A percentile compares a stretch with the other conserved stretches of the same genome.
Conservation (phyloP, 2,888 invertebrate species). For the Drepana falcataria region DNA sequence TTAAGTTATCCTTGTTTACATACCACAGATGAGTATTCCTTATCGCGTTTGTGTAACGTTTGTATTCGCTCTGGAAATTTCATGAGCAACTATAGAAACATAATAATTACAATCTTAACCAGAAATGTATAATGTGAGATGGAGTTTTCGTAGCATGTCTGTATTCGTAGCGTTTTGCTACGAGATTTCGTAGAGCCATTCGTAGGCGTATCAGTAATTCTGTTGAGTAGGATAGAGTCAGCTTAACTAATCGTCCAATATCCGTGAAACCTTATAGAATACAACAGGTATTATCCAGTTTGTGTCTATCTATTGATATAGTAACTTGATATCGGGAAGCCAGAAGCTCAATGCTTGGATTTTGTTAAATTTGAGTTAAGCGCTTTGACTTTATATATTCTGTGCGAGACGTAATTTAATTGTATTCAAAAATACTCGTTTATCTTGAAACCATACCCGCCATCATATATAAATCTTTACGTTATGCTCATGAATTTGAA, state of each 20-base stretch:
- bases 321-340: conserved; percentile 1
- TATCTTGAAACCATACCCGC: too few relatives aligned
- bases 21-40: background rate
- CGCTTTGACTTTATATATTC: too few relatives aligned
- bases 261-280: conserved; percentile 11
- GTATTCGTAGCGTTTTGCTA: conserved; percentile 15
- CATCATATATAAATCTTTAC: too few relatives aligned
- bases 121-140: background rate
- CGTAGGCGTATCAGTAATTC: conserved; percentile 21
- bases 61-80: background rate
- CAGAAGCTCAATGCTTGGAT: background rate
- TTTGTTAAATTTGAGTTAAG: conserved; percentile 1
- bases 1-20: background rate
- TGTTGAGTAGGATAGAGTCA: conserved; percentile 7
- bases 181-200: conserved; percentile 17
- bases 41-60: background rate
- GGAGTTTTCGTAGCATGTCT: background rate
- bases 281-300: conserved; percentile 9
- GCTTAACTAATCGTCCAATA: conserved; percentile 15
- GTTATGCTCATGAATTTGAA: too few relatives aligned
- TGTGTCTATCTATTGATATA: conserved; percentile 10
- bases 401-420: too few relatives aligned
- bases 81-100: background rate
- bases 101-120: background rate
- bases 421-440: too few relatives aligned